Evolutionary conservation across 2,888 invertebrate genomes (phyloP).

Genomic region (Itoplectis maculator): DNA sequence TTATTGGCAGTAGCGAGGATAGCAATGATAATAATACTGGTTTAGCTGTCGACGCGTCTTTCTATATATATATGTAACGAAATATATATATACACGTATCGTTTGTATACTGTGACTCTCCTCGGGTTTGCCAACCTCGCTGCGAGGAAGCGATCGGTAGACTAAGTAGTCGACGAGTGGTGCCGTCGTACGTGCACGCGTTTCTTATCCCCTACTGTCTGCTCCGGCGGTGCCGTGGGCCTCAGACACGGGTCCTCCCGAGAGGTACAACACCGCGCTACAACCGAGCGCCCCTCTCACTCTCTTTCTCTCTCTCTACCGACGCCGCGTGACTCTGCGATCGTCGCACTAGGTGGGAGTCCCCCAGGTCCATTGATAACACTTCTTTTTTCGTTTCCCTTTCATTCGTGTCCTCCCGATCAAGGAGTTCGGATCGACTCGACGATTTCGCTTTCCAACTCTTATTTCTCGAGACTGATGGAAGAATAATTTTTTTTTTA

Average conservation of each 20-base stretch:
- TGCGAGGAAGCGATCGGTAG: slow-evolving; percentile 82
- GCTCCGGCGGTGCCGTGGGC: slow-evolving; percentile 57
- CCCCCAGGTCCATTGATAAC: slow-evolving; percentile 29
- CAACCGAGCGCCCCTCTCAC: slow-evolving; percentile 62
- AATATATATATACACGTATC: slow-evolving; percentile 28
- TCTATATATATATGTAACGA: slow-evolving; percentile 11
- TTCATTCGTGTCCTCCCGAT: slow-evolving; percentile 22
- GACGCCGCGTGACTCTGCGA: slow-evolving; percentile 2
- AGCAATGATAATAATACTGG: slow-evolving; percentile 48
- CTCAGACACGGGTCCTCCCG: slow-evolving; percentile 57
- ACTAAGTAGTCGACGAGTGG: slow-evolving; percentile 81
- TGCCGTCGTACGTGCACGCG: slow-evolving; percentile 79
- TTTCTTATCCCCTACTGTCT: slow-evolving; percentile 81
- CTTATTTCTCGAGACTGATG: neutral
- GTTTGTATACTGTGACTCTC: slow-evolving; percentile 47
- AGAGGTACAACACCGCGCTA: slow-evolving; percentile 45
- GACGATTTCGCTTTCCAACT: neutral
- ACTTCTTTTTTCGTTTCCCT: slow-evolving; percentile 26
- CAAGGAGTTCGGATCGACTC: slow-evolving; percentile 8
- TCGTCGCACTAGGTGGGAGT: slow-evolving; percentile 22
- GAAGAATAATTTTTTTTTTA: neutral
- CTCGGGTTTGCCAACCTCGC: slow-evolving; percentile 70
- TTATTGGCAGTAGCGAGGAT: neutral
- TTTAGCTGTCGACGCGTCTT: slow-evolving; percentile 18
- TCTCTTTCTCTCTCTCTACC: slow-evolving; percentile 11